Evolutionary conservation across 2,797 vertebrate species (phyloP).

Genomic region (Sebastes minor): DNA sequence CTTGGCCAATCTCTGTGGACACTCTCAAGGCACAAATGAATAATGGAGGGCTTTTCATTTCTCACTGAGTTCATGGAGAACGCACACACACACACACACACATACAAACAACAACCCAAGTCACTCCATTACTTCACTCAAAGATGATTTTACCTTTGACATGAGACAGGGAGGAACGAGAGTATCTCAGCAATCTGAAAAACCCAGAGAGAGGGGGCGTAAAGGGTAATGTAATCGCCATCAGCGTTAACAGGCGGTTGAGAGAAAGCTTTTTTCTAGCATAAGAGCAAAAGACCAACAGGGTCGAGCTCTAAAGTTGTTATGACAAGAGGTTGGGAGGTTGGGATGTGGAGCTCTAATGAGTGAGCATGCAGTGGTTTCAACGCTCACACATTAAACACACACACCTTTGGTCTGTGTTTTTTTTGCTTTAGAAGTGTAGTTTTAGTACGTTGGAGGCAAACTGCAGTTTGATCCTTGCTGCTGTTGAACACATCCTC

Average conservation of each 20-base stretch:
- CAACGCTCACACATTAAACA: neutral
- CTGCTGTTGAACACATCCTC: neutral
- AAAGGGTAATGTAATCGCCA: conserved; percentile 57
- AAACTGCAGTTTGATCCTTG: neutral
- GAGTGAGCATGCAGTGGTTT: neutral
- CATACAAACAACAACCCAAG: conserved; percentile 14
- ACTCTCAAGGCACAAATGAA: conserved; percentile 51
- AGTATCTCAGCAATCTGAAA: conserved; percentile 15
- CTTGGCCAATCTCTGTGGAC: conserved; percentile 22
- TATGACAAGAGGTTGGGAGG: neutral
- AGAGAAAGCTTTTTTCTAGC: conserved; percentile 22
- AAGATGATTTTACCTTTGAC: conserved; percentile 46
- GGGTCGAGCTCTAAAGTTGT: conserved; percentile 15
- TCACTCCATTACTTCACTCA: conserved; percentile 28
- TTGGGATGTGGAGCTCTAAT: conserved; percentile 11
- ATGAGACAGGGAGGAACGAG: conserved; percentile 17
- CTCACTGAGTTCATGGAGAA: conserved; percentile 6
- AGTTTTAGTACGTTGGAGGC: neutral
- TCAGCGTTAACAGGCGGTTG: conserved; percentile 18
- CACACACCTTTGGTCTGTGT: neutral
- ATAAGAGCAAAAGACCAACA: conserved; percentile 9
- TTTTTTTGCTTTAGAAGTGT: neutral
- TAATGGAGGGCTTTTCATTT: conserved; percentile 52
- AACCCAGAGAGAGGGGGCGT: conserved; percentile 13
- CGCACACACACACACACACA: conserved; percentile 1